A percentile compares a stretch with the other conserved stretches of the same genome.
phyloP scores from a whole-genome alignment of 2,113 vertebrate genomes.

The Paradoxurus hermaphroditus region DNA sequence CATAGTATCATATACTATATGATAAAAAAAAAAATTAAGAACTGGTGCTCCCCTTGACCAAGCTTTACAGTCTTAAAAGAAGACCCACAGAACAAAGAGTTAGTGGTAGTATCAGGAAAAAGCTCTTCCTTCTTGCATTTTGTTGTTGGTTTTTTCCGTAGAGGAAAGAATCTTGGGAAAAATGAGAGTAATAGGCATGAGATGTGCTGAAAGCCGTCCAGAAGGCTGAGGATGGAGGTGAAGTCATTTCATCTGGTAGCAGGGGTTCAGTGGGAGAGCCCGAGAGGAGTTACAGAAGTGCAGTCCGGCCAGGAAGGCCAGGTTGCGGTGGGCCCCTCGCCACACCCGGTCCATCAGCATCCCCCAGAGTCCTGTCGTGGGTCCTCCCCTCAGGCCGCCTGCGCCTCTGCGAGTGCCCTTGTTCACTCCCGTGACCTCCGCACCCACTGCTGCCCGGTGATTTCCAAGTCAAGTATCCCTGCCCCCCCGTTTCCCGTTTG shows the following conservation, averaged over 20 bases:
- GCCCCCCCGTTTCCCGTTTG: background rate
- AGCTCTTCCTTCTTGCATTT: background rate
- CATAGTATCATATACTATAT: too few relatives aligned
- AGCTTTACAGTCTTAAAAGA: background rate
- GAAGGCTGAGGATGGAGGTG: background rate
- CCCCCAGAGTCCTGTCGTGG: background rate
- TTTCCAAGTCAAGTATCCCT: background rate
- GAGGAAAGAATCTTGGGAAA: background rate
- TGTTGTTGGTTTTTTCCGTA: background rate
- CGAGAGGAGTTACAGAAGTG: background rate
- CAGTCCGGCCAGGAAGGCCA: background rate
- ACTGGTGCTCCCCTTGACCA: background rate
- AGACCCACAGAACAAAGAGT: background rate
- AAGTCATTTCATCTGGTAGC: background rate
- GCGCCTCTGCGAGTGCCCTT: rapidly evolving
- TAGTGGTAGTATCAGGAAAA: background rate
- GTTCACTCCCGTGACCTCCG: background rate
- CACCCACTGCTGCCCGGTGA: background rate
- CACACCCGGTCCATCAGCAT: too few relatives aligned
- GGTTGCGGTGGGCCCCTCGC: too few relatives aligned
- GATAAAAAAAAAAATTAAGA: background rate
- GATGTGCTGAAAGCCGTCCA: background rate
- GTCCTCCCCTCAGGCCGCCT: background rate
- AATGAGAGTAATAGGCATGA: background rate
- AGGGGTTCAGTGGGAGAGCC: too few relatives aligned